Conservation (phyloP, 2,888 invertebrate genomes). For the Allygus modestus region DNA sequence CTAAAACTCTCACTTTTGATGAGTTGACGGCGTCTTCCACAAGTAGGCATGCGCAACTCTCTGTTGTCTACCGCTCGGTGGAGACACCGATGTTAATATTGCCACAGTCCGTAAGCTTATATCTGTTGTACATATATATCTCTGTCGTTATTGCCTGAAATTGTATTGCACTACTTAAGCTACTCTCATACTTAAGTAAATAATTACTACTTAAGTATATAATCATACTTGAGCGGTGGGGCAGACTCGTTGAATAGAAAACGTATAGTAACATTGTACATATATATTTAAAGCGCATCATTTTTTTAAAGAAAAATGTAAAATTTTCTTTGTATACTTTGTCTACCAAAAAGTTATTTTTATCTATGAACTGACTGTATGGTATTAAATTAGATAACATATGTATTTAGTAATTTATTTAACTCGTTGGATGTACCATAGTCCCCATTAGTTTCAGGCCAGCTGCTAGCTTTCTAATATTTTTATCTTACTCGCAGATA, state of each 20-base stretch:
- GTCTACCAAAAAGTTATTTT: conserved; percentile 59
- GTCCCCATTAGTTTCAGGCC: conserved; percentile 18
- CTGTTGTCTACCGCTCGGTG: background rate
- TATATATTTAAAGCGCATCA: conserved; percentile 54
- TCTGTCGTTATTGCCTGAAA: conserved; percentile 44
- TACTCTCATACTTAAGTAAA: conserved; percentile 27
- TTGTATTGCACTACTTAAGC: conserved; percentile 46
- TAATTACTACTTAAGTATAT: conserved; percentile 31
- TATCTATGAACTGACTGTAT: conserved; percentile 54
- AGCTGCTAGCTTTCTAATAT: conserved; percentile 30
- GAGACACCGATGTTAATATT: background rate
- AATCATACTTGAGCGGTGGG: conserved; percentile 52
- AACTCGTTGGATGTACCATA: conserved; percentile 24
- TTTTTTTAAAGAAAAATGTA: conserved; percentile 54
- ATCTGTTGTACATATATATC: conserved; percentile 57
- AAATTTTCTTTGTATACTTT: conserved; percentile 58
- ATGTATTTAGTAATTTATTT: conserved; percentile 54
- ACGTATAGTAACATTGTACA: conserved; percentile 54
- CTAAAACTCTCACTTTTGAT: conserved; percentile 9
- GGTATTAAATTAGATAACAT: conserved; percentile 50
- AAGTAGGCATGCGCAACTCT: conserved; percentile 27
- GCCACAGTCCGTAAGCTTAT: conserved; percentile 49
- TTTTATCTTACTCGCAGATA: conserved; percentile 2
- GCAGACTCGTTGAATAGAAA: conserved; percentile 45
- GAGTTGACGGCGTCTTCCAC: conserved; percentile 50